phyloP scores from a whole-genome alignment of 2,113 vertebrate genomes.

The Erythrocercus mccallii region DNA sequence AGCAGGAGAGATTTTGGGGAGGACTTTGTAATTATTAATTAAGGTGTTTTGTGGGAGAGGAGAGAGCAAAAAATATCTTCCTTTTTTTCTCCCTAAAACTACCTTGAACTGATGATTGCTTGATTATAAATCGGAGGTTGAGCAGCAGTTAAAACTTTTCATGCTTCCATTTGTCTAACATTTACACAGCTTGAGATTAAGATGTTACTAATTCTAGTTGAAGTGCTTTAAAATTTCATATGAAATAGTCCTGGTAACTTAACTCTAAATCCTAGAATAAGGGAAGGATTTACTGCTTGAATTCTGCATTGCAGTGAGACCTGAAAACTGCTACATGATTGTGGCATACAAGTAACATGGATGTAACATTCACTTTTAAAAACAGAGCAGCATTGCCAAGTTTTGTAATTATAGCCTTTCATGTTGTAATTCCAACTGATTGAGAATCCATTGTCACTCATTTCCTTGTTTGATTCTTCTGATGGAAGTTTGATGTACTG shows the following conservation, averaged over 20 bases:
- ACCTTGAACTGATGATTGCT: neutral
- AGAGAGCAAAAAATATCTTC: neutral
- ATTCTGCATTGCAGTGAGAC: neutral
- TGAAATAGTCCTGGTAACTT: neutral
- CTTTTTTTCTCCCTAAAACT: neutral
- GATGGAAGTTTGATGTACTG: neutral
- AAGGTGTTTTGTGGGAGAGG: neutral
- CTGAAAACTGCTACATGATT: neutral
- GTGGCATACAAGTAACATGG: neutral
- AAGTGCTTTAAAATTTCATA: neutral
- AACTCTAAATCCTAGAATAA: neutral
- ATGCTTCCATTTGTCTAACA: neutral
- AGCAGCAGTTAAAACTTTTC: neutral
- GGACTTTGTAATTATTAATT: neutral
- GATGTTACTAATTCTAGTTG: neutral
- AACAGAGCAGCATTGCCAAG: neutral
- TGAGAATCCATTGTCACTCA: neutral
- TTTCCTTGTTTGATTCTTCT: neutral
- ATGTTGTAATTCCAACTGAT: neutral
- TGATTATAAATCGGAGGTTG: neutral
- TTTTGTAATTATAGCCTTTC: neutral
- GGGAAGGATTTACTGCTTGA: neutral
- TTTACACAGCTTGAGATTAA: neutral
- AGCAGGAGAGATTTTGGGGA: neutral
- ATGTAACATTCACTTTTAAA: neutral